These are phyloP conservation scores for Syrphus vitripennis DNA, from an alignment of 2,888 invertebrate species.

Conservation along the genomic window DNA sequence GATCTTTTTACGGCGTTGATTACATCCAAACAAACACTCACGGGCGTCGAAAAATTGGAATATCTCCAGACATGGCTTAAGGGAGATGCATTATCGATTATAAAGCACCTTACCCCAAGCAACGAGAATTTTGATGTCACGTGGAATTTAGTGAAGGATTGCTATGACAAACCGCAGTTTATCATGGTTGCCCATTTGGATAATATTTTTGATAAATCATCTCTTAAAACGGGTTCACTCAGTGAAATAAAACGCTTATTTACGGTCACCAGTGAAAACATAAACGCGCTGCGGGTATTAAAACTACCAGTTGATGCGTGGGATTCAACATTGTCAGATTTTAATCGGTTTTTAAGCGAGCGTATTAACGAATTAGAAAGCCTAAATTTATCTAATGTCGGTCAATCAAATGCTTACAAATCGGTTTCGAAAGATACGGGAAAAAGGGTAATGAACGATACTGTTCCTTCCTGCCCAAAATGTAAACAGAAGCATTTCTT, in stretches of 20 bases:
- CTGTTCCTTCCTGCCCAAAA: neutral
- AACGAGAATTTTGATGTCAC: slow-evolving; percentile 7
- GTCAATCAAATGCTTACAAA: neutral
- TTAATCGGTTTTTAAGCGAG: neutral
- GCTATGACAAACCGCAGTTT: slow-evolving; percentile 21
- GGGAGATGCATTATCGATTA: slow-evolving; percentile 18
- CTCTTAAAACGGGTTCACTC: slow-evolving; percentile 1
- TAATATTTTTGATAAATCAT: slow-evolving; percentile 18
- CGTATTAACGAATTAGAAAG: slow-evolving; percentile 11
- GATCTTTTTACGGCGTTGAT: slow-evolving; percentile 31
- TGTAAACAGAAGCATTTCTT: slow-evolving; percentile 17
- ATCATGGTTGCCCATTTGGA: slow-evolving; percentile 12
- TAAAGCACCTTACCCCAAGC: no score
- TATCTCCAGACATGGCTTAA: slow-evolving; percentile 11
- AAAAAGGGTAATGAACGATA: neutral
- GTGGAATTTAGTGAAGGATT: neutral
- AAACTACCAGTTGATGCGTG: slow-evolving; percentile 13
- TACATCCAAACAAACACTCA: neutral
- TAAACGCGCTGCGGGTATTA: slow-evolving; percentile 17
- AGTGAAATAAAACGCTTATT: neutral
- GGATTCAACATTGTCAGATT: neutral
- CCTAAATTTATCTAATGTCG: neutral
- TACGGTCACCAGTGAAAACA: neutral
- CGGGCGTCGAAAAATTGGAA: slow-evolving; percentile 35
- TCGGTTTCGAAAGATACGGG: neutral